Base-by-base conservation (phyloP, 2,797 vertebrate genomes). In the Dallia pectoralis region DNA sequence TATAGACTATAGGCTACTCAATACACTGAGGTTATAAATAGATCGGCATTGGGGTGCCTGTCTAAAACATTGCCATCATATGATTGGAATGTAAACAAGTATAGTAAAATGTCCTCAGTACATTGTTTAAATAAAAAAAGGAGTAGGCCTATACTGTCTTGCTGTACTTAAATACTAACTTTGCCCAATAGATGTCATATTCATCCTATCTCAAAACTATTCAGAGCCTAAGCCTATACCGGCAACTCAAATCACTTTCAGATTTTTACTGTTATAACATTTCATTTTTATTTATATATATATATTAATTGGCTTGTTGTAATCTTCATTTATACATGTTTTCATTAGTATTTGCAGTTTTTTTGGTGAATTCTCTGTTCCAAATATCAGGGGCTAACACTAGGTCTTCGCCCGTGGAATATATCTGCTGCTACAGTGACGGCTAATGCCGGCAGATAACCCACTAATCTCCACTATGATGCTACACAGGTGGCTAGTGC, bases 181-280 rank as follows among this genome's bases (percentile, higher is more conserved):
- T 8, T 63, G 61, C 61, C 61, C 61, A 63, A 29, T 19, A 63
- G 61, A 63, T 63, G 61, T 63, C 61, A 63, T 29, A 63, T 16
- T 29, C 29, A 33, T 63, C 30, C 61, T 16, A 63, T 19, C 14
- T 29, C 8, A 29, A 49, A 56, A 56, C 51, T 1, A 40, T 40
- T 22, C 7, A 22, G 12, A 25, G 53, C 53, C 53, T 12, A n/a
- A n/a, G n/a, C n/a, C n/a, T n/a, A n/a, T n/a, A 27, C 4, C 11
- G 53, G 22, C 22, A 27, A 25, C 25, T 25, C 0, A 59, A 59
- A 59, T 59, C n/a, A 59, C 22, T 27, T 25, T 4, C 0, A 25
- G 22, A 25, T 11, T 25, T 12, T 22, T 2, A 59, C 22, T 59
- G 22, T 1, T 59, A 25, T 14, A 27, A 59, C 53, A 14, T 59